Base-by-base conservation (phyloP, 2,888 invertebrate species). In the Lissonota sp. region DNA sequence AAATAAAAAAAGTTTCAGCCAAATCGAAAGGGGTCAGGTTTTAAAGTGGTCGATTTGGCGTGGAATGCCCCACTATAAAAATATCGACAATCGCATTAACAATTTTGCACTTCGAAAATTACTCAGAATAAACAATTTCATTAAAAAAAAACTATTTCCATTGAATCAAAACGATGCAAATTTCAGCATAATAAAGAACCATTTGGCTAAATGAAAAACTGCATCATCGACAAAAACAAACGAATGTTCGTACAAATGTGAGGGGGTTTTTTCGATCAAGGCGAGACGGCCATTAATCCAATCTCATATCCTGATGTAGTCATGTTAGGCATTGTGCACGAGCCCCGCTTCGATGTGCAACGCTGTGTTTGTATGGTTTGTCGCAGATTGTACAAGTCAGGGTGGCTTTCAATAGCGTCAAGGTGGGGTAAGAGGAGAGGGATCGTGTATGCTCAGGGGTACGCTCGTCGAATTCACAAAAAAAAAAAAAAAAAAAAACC, bases 381-480 rank as follows among this genome's bases (percentile, higher is more conserved):
- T 49, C 51, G 40, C 39, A 57, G 6, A 42, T 40, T 39, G 16
- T 63, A 12, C 6, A 16, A 42, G 37, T 8, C 72, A 26, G 49
- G 46, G 71, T 40, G 55, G 46, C 26, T 26, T 1, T 26, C 26
- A 26, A 26, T 26, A 26, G 26, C 26, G 26, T 26, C 53, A 14
- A 12, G 14, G 14, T 6, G 46, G 64, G 40, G 46, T 53, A 26
- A 26, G 58, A 10, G 46, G 44, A 39, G 14, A 51, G 46, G 73
- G 55, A 46, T 69, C 40, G 57, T 60, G 53, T 64, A 64, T 79
- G 67, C 74, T 74, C 64, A 40, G 60, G 74, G 71, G 81, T 81
- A 75, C 81, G 78, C 78, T 81, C 78, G 71, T 71, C 78, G 78
- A 78, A 81, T 81, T 81, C 81, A 74, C 78, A 81, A 74, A 26